Evolutionary conservation across 2,888 invertebrate species (phyloP), one percentile per base, ranked within the genome.

Genomic region (Beris chalybata): DNA sequence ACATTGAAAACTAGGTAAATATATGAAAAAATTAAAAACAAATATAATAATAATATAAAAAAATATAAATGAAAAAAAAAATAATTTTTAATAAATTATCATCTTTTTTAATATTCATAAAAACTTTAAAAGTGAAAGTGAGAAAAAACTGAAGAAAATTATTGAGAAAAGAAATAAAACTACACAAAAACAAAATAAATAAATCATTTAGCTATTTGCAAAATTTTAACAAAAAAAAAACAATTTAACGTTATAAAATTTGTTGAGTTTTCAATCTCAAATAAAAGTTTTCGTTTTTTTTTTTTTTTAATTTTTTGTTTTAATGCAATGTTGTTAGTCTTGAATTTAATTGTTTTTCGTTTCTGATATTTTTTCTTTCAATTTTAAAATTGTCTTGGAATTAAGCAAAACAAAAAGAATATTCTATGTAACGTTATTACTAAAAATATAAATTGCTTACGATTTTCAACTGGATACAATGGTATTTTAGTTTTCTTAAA

Each of bases 401-500:
- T 15, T 29, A 55, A 13, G 31, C 38, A 38, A 38, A 38, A 38
- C 38, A 38, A 38, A 38, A 50, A 61, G 38, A 61, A 61, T 61
- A 61, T 50, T 61, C 61, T 61, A 61, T 61, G 61, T 61, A 61
- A 61, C 50, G 61, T 61, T 61, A 61, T 61, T 61, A 61, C 61
- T 64, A 32, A 64, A 55, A 64, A 64, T 55, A 64, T 64, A 64
- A 64, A 64, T 55, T 54, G 64, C 64, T 54, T 64, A 64, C 53
- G 47, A 53, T 64, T 64, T 64, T 54, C 64, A 64, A 55, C 38
- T 55, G 55, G 54, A 54, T 45, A 44, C 22, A 4, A 9, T 53
- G 2, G 29, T 45, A n/a, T 56, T 13, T 48, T 15, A 7, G 2
- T 48, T 48, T 48, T 48, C 12, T 48, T 38, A 38, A 38, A 3